Evolutionary conservation across 1,140 invertebrate species (phyloP).

Genomic region (Leptinotarsa undecemlineata): DNA sequence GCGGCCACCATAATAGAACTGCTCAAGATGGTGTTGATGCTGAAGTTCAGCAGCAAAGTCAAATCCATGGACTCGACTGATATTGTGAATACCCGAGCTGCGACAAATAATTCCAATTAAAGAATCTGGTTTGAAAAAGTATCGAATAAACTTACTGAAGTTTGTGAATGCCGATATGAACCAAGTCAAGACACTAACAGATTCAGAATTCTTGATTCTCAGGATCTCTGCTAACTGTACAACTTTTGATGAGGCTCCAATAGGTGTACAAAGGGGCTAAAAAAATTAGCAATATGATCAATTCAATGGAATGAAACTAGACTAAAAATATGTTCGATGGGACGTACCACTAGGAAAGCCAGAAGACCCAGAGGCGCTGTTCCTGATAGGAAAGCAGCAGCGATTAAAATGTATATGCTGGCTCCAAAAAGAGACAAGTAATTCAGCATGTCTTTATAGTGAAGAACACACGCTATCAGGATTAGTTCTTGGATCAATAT

Average conservation of each 20-base stretch:
- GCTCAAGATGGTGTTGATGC: slow-evolving; percentile 65
- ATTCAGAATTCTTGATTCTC: slow-evolving; percentile 64
- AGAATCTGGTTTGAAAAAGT: neutral
- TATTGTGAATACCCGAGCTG: slow-evolving; percentile 70
- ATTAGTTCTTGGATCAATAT: slow-evolving; percentile 70
- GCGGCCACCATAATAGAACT: slow-evolving; percentile 62
- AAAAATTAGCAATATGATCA: slow-evolving; percentile 49
- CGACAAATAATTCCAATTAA: slow-evolving; percentile 45
- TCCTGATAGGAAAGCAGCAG: slow-evolving; percentile 58
- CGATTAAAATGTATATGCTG: slow-evolving; percentile 58
- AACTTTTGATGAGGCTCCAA: slow-evolving; percentile 71
- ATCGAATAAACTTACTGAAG: slow-evolving; percentile 61
- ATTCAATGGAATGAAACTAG: slow-evolving; percentile 10
- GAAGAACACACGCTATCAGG: slow-evolving; percentile 67
- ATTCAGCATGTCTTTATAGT: slow-evolving; percentile 62
- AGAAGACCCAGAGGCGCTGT: slow-evolving; percentile 62
- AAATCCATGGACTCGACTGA: slow-evolving; percentile 68
- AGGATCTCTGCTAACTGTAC: slow-evolving; percentile 68
- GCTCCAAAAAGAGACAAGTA: slow-evolving; percentile 51
- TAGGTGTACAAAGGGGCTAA: slow-evolving; percentile 70
- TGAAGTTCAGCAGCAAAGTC: slow-evolving; percentile 66
- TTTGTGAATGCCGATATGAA: slow-evolving; percentile 71
- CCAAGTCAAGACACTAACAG: slow-evolving; percentile 69
- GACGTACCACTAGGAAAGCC: slow-evolving; percentile 65
- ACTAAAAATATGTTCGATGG: no score